These are phyloP conservation scores for Aplysina aerophoba DNA, from an alignment of 37 sponge, comb jelly and placozoan genomes.

Conservation along the genomic window DNA sequence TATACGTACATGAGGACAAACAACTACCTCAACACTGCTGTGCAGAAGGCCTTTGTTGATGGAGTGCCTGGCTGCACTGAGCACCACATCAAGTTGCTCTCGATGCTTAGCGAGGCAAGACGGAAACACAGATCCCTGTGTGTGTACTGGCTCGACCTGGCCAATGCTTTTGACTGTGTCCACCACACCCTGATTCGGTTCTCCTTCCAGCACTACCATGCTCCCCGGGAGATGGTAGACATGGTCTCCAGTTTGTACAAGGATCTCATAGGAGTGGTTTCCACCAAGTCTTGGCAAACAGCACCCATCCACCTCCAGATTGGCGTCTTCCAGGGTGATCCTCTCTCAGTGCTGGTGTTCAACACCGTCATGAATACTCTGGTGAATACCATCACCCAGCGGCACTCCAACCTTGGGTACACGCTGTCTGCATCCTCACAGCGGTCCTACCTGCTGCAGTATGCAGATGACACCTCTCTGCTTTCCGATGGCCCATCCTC, in stretches of 20 bases:
- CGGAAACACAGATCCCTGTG: slow-evolving; percentile 10
- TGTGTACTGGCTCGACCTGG: slow-evolving; percentile 44
- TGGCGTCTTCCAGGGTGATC: slow-evolving; percentile 53
- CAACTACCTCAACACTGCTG: slow-evolving; percentile 21
- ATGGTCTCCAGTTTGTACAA: slow-evolving; percentile 5
- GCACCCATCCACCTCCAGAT: slow-evolving; percentile 18
- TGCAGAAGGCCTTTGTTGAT: slow-evolving; percentile 29
- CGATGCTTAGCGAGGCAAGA: slow-evolving; percentile 26
- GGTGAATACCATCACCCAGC: slow-evolving; percentile 37
- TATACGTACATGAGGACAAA: slow-evolving; percentile 8
- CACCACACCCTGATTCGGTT: slow-evolving; percentile 35
- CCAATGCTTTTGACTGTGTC: slow-evolving; percentile 50
- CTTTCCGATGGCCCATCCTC: slow-evolving; percentile 32
- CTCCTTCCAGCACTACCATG: slow-evolving; percentile 38
- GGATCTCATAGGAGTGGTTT: slow-evolving; percentile 11
- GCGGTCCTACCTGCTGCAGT: slow-evolving; percentile 31
- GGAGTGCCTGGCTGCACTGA: slow-evolving; percentile 38
- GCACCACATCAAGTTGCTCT: slow-evolving; percentile 28
- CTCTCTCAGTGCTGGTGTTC: slow-evolving; percentile 49
- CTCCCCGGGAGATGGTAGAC: slow-evolving; percentile 6
- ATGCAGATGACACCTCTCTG: slow-evolving; percentile 39
- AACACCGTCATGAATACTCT: slow-evolving; percentile 46
- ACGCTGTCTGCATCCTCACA: not conserved
- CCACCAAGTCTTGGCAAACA: slow-evolving; percentile 22
- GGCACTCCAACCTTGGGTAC: not conserved